Evolutionary conservation across 2,888 invertebrate species (phyloP), one percentile per base, ranked within the genome.

Genomic region (Apodemia hepburni): DNA sequence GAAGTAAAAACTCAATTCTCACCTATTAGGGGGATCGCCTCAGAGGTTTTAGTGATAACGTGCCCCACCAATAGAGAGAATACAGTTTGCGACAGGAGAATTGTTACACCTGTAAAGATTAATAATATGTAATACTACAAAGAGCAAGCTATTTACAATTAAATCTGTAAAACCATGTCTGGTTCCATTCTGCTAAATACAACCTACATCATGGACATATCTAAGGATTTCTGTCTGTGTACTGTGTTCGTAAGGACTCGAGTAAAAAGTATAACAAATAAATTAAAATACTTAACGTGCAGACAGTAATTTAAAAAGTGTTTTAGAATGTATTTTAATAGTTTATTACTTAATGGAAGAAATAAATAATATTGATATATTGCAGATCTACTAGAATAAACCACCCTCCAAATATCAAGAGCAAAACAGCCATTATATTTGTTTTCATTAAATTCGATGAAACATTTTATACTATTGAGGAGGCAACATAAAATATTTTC

Each of bases 21-120:
- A 98, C 99, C 99, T 97, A 99, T 97, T 90, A 99, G 95, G 88
- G 99, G 99, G 93, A 99, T 97, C 87, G 99, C 98, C 93, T 99
- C 99, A 92, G 99, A 99, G 92, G 99, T 98, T 94, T 97, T 97
- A 92, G 99, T 99, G 94, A 99, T 97, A 92, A 98, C 97, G 94
- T 98, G 98, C 89, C 98, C 98, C 94, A 99, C 98, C 96, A 99
- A 96, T 93, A 98, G 96, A 92, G 98, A 97, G 95, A 99, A 99
- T 93, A 99, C 98, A 93, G 98, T 98, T 95, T 99, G 97, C 84
- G 99, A 99, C 93, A 99, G 97, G 93, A 98, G 96, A 93, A 98
- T 98, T 93, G 98, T 98, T 92, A 98, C 97, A 95, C 98, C 98
- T 98, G 97, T 90, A 96, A 96, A 95, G 94, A 93, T 86, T 79